These are phyloP conservation scores for Lasioglossum oenotherae DNA, from an alignment of 2,888 invertebrate species.

Conservation along the genomic window DNA sequence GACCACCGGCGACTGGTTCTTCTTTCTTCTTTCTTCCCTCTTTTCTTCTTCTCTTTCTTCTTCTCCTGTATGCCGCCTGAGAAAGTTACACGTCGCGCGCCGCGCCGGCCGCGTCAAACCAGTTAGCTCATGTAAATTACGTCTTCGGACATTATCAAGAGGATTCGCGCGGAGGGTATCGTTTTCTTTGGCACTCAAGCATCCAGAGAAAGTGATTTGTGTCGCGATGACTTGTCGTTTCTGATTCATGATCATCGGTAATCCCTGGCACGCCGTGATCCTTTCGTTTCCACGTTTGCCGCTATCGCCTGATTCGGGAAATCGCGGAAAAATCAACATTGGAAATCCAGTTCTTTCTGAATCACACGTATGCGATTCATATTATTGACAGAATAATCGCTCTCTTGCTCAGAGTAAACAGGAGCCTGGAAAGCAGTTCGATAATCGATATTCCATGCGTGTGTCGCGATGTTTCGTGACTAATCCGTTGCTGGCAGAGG, in stretches of 20 bases:
- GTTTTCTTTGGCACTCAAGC: conserved; percentile 28
- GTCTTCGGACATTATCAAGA: conserved; percentile 29
- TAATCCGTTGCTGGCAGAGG: no score
- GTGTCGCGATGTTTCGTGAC: no score
- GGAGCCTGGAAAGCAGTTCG: background rate
- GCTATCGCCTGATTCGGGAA: background rate
- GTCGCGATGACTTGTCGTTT: conserved; percentile 28
- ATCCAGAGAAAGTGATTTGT: conserved; percentile 61
- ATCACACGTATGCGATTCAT: background rate
- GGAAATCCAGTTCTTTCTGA: background rate
- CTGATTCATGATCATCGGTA: conserved; percentile 32
- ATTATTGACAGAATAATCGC: background rate
- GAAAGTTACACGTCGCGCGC: conserved; percentile 36
- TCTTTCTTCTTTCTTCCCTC: background rate
- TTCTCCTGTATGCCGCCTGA: conserved; percentile 5
- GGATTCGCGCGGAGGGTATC: conserved; percentile 11
- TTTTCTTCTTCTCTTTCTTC: background rate
- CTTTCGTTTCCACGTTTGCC: background rate
- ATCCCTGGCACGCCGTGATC: background rate
- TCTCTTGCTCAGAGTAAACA: background rate
- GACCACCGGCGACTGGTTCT: background rate
- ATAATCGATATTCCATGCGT: background rate
- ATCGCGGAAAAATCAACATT: background rate
- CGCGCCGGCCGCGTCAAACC: conserved; percentile 19
- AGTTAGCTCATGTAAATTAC: conserved; percentile 50